These are phyloP conservation scores for Acyrthosiphon pisum DNA, from an alignment of 1,140 invertebrate genomes.

Conservation along the genomic window DNA sequence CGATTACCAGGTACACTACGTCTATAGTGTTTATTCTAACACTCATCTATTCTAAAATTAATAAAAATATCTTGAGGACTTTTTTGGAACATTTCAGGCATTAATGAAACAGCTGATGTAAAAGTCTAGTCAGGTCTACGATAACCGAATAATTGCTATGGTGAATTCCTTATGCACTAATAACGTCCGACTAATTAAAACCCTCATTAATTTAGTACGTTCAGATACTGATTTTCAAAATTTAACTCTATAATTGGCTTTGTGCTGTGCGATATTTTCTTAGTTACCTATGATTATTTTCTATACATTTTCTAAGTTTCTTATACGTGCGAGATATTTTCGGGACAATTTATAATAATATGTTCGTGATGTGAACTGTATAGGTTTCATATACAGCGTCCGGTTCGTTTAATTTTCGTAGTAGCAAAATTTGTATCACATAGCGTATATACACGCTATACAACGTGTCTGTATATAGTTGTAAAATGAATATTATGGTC, in stretches of 20 bases:
- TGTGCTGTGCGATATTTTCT: background rate
- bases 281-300: background rate
- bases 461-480: conserved; percentile 5
- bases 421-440: background rate
- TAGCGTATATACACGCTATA: background rate
- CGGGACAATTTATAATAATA: background rate
- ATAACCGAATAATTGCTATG: background rate
- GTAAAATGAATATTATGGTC: background rate
- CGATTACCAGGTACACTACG: background rate
- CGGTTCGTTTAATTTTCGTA: background rate
- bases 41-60: background rate
- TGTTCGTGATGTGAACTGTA: background rate
- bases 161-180: background rate
- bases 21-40: background rate
- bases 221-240: background rate
- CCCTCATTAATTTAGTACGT: background rate
- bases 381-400: background rate
- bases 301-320: background rate
- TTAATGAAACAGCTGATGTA: background rate
- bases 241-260: background rate
- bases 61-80: background rate
- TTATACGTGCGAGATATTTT: background rate
- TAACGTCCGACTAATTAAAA: background rate
- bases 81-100: background rate
- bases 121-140: background rate